A percentile compares a stretch with the other conserved stretches of the same genome.
Conservation (phyloP, 1,140 invertebrate genomes). For the Penaeus japonicus region DNA sequence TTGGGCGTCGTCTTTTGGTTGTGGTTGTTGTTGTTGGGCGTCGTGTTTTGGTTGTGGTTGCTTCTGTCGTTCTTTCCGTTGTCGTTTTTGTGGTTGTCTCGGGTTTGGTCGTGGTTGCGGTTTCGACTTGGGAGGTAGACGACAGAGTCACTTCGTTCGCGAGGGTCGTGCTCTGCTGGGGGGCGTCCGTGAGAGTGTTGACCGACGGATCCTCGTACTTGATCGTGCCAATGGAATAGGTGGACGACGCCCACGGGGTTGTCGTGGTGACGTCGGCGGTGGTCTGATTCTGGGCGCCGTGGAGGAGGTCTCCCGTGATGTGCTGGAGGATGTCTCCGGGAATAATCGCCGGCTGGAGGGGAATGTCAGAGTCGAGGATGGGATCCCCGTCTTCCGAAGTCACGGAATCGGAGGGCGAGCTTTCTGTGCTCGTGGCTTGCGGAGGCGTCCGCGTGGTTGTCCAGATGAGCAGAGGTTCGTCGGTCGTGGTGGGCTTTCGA, state of each 20-base stretch:
- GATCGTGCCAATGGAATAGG: not conserved
- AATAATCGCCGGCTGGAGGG: conserved; percentile 20
- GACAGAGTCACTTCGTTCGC: not conserved
- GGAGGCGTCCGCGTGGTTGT: conserved; percentile 22
- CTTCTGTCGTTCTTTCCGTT: not conserved
- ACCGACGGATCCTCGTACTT: not conserved
- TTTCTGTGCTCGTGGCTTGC: not conserved
- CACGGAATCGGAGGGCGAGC: not conserved
- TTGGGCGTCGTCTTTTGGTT: no score
- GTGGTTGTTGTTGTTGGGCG: no score
- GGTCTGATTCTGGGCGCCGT: no score
- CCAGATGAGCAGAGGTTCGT: conserved; percentile 7
- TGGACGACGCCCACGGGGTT: conserved; percentile 1
- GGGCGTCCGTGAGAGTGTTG: not conserved
- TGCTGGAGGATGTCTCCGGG: conserved; percentile 38
- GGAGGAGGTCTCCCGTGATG: conserved; percentile 19
- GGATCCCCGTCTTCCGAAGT: not conserved
- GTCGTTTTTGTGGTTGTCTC: conserved; percentile 8
- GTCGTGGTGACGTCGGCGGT: not conserved
- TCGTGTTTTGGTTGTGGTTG: no score
- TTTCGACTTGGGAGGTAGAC: not conserved
- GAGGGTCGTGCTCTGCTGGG: not conserved
- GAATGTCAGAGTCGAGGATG: not conserved
- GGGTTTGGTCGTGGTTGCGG: not conserved
- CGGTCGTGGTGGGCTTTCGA: not conserved